Evolutionary conservation across 2,888 invertebrate genomes (phyloP).

Genomic region (Coremacera marginata): DNA sequence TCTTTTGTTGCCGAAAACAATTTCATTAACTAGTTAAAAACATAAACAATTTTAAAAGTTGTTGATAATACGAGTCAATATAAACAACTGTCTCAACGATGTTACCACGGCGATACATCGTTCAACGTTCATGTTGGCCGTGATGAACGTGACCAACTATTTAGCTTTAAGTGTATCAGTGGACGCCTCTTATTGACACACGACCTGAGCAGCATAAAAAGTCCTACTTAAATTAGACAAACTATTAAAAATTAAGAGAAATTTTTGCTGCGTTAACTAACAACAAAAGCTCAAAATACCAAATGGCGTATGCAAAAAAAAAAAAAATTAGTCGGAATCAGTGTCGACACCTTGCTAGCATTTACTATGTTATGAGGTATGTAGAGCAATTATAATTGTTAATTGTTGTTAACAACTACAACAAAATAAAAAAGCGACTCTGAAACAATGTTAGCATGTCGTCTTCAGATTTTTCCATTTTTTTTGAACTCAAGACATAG

Average conservation of each 20-base stretch:
- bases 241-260: slow-evolving; percentile 20
- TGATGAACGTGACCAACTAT: slow-evolving; percentile 27
- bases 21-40: no score
- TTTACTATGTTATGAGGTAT: slow-evolving; percentile 32
- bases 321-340: background rate
- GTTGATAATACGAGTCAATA: no score
- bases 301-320: background rate
- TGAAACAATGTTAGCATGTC: background rate
- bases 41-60: no score
- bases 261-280: background rate
- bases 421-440: background rate
- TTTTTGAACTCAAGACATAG: background rate
- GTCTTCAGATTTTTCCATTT: background rate
- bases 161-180: slow-evolving; percentile 20
- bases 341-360: slow-evolving; percentile 6
- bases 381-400: slow-evolving; percentile 37
- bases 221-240: slow-evolving; percentile 27
- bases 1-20: no score
- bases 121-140: no score
- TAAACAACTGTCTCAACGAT: no score
- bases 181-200: slow-evolving; percentile 24
- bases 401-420: background rate
- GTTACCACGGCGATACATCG: no score
- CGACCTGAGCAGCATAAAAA: slow-evolving; percentile 29
- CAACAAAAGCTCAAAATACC: background rate